Conservation (phyloP, 2,888 invertebrate species). For the Ganaspis brasiliensis region DNA sequence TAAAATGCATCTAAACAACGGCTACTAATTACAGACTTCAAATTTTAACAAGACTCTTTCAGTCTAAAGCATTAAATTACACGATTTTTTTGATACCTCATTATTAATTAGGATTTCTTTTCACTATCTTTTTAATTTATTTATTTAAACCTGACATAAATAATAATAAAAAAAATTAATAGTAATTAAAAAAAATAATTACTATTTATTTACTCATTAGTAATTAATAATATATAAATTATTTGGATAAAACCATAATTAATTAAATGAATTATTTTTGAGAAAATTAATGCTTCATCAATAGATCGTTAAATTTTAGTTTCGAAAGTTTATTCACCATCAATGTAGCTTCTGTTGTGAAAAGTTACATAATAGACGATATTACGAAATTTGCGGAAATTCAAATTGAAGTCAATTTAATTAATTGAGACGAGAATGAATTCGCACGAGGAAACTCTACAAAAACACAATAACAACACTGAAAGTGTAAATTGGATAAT, state of each 20-base stretch:
- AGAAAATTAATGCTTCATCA: too few relatives aligned
- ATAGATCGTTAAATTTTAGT: not conserved
- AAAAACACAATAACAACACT: not conserved
- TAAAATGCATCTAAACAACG: not conserved
- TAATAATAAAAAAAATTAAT: too few relatives aligned
- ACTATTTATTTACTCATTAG: too few relatives aligned
- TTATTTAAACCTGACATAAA: too few relatives aligned
- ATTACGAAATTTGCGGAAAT: conserved; percentile 60
- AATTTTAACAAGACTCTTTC: not conserved
- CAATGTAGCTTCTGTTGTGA: conserved; percentile 1
- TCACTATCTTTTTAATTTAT: too few relatives aligned
- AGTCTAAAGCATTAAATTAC: not conserved
- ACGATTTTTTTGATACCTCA: too few relatives aligned
- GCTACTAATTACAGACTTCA: not conserved
- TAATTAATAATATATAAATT: too few relatives aligned
- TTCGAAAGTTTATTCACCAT: not conserved
- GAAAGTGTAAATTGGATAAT: not conserved
- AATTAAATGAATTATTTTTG: too few relatives aligned
- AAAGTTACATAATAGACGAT: conserved; percentile 16
- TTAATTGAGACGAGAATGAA: conserved; percentile 63
- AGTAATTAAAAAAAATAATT: too few relatives aligned
- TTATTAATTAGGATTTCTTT: too few relatives aligned
- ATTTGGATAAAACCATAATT: too few relatives aligned
- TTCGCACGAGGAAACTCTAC: conserved; percentile 53
- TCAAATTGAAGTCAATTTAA: conserved; percentile 67